Percentiles rank a stretch among this genome's conserved stretches.
phyloP scores from a whole-genome alignment of 2,797 vertebrate species.

The Pterois miles region DNA sequence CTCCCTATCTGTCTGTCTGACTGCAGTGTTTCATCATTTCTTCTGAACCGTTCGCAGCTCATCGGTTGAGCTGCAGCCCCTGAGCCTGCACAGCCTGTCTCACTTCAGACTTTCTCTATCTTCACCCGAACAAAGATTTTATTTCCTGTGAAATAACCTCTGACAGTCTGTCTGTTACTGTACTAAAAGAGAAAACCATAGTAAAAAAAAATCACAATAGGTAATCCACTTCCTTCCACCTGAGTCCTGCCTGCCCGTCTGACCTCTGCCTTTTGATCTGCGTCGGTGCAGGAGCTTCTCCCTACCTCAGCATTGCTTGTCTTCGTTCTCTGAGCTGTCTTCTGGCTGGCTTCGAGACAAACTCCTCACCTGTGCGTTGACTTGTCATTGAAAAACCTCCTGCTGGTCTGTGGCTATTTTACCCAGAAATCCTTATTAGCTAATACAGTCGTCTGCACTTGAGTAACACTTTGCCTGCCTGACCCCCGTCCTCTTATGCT shows the following conservation, averaged over 20 bases:
- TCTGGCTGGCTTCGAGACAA: not conserved
- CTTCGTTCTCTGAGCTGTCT: slow-evolving; percentile 15
- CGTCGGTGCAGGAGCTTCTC: not conserved
- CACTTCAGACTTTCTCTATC: not conserved
- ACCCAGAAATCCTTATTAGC: slow-evolving; percentile 24
- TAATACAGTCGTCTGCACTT: slow-evolving; percentile 27
- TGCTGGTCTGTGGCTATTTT: slow-evolving; percentile 34
- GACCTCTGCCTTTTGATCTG: slow-evolving; percentile 47
- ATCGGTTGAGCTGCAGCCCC: not conserved
- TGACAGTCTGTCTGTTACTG: slow-evolving; percentile 15
- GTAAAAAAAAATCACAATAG: slow-evolving; percentile 14
- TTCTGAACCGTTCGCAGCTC: slow-evolving; percentile 24
- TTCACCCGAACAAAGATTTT: slow-evolving; percentile 14
- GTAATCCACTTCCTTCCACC: slow-evolving; percentile 34
- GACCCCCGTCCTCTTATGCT: slow-evolving; percentile 24
- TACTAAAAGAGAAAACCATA: not conserved
- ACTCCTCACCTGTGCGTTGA: slow-evolving; percentile 14
- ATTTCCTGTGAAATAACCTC: slow-evolving; percentile 33
- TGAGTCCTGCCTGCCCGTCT: slow-evolving; percentile 24
- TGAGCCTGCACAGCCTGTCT: not conserved
- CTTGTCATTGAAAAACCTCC: not conserved
- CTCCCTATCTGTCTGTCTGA: not conserved
- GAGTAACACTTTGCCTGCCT: slow-evolving; percentile 20
- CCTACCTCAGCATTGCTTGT: not conserved
- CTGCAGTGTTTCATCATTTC: slow-evolving; percentile 22